Base-by-base conservation (phyloP, 1,140 invertebrate species). In the Procambarus clarkii region DNA sequence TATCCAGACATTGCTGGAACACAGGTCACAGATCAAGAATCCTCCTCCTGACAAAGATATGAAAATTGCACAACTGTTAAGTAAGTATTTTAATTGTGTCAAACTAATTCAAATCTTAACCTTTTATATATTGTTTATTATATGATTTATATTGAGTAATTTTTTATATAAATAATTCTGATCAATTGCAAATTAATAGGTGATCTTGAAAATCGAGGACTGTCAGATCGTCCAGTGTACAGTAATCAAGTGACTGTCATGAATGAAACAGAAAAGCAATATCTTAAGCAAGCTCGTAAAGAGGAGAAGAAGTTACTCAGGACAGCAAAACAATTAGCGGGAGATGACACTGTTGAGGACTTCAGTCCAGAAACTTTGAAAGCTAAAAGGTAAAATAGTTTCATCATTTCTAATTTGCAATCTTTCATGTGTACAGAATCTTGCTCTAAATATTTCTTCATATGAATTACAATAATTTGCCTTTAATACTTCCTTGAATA, bases 261-360 rank as follows among this genome's bases (percentile, higher is more conserved):
- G 93, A 98, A 97, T 5, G 97, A 97, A 94, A 96, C 97, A 93
- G 98, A 99, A 94, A 98, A 97, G 93, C 94, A 96, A 86, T 93
- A 98, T 48, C 95, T 96, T 50, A 99, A 99, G 94, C 96, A 97
- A 94, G 96, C 97, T 11, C 95, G 97, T 18, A 98, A 98, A 94
- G 97, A 98, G 94, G 98, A 98, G 94, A 99, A 98, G 94, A 97
- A 97, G 93, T 93, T 96, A 5, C 94, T 96, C n/a, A 97, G 96
- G 92, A 95, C 96, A 0, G 95, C 95, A 87, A 95, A 94, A 83
- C 95, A 94, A 80, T 95, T 94, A 46, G 93, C 88, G 21, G 74
- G 91, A 77, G 92, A 92, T 13, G 93, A 94, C 13, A 92, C 93
- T 44, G 92, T 86, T 18, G 93, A 94, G 9, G 93, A 93, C 45